phyloP scores from a whole-genome alignment of 2,113 vertebrate species.

The Archocentrus centrarchus region DNA sequence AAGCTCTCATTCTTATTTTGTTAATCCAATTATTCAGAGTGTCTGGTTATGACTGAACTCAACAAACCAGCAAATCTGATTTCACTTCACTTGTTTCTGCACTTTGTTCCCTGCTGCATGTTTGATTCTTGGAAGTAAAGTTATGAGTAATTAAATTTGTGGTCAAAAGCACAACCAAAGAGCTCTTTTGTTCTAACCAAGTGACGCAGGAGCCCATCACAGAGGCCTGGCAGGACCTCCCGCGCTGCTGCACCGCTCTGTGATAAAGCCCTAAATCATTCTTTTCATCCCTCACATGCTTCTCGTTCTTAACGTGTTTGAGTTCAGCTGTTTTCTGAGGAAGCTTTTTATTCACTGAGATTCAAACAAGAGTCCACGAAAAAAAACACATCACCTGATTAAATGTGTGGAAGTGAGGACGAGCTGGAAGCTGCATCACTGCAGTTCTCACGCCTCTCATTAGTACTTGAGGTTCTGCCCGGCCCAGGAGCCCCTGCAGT shows the following conservation, averaged over 20 bases:
- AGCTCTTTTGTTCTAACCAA: constrained; percentile 52
- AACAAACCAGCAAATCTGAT: constrained; percentile 10
- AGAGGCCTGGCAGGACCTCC: constrained; percentile 54
- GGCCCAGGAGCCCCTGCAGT: no score
- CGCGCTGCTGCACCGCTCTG: background rate
- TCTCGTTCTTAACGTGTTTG: constrained; percentile 36
- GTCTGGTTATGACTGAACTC: background rate
- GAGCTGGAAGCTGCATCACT: rapidly evolving
- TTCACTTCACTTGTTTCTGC: background rate
- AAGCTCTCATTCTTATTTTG: background rate
- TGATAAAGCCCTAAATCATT: constrained; percentile 3
- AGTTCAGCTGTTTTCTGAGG: background rate
- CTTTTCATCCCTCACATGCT: constrained; percentile 21
- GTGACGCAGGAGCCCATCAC: constrained; percentile 50
- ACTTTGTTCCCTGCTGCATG: background rate
- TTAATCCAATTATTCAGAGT: constrained; percentile 33
- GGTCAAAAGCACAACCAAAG: background rate
- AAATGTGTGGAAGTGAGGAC: background rate
- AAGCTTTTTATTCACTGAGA: background rate
- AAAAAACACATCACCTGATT: background rate
- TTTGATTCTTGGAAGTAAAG: constrained; percentile 36
- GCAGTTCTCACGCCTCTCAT: no score
- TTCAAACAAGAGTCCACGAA: background rate
- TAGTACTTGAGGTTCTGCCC: no score
- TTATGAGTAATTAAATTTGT: constrained; percentile 3